Evolutionary conservation across 2,113 vertebrate species (phyloP).

Genomic region (Actenoides lindsayi): DNA sequence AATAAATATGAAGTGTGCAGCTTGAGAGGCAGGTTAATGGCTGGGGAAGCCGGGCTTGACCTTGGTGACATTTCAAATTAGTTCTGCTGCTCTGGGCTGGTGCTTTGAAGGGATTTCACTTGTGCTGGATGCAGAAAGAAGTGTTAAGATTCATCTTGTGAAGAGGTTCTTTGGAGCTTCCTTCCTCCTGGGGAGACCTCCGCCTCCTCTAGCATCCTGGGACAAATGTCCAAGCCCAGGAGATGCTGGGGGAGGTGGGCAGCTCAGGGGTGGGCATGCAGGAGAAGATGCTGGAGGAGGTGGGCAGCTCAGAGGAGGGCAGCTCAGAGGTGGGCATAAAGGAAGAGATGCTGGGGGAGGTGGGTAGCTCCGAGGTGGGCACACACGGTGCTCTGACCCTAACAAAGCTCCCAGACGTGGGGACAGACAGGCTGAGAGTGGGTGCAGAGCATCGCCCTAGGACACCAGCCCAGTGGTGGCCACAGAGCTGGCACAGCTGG

Average conservation of each 20-base stretch:
- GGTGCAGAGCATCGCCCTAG: rapidly evolving
- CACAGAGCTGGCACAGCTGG: background rate
- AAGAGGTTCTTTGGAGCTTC: background rate
- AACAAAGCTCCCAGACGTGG: rapidly evolving
- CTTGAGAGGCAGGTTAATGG: slow-evolving; percentile 66
- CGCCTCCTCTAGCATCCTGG: background rate
- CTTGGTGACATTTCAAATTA: slow-evolving; percentile 79
- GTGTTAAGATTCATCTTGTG: slow-evolving; percentile 2
- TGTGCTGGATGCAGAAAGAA: background rate
- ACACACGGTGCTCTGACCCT: rapidly evolving
- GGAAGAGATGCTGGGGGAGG: background rate
- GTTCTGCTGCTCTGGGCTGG: slow-evolving; percentile 73
- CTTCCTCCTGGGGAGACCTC: background rate
- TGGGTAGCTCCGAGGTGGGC: background rate
- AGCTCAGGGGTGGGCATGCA: background rate
- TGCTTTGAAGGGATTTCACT: slow-evolving; percentile 65
- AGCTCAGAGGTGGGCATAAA: background rate
- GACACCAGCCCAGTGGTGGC: too few species aligned
- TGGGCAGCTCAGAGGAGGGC: background rate
- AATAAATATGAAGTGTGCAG: slow-evolving; percentile 68
- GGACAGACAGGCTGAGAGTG: background rate
- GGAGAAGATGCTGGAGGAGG: background rate
- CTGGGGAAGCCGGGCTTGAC: slow-evolving; percentile 64
- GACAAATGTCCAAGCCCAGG: rapidly evolving
- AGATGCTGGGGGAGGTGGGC: background rate